These are phyloP conservation scores for Cuculus canorus DNA, from an alignment of 2,797 vertebrate genomes.

Conservation along the genomic window DNA sequence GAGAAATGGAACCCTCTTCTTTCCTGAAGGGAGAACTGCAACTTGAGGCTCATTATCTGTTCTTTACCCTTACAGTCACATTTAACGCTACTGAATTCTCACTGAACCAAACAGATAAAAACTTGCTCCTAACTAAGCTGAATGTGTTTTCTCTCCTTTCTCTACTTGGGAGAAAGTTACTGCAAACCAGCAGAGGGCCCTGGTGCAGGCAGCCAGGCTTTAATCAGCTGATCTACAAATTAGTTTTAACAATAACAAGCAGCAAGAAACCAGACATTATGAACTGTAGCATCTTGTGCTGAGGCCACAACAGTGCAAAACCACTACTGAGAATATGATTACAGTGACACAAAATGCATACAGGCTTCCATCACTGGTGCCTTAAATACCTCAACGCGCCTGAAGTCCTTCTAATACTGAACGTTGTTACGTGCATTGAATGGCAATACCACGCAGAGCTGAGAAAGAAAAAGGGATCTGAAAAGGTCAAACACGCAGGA, in stretches of 20 bases:
- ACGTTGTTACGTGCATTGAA: background rate
- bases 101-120: background rate
- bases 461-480: background rate
- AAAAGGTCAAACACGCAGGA: background rate
- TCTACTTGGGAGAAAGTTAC: background rate
- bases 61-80: background rate
- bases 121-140: background rate
- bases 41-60: background rate
- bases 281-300: background rate
- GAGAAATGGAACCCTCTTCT: background rate
- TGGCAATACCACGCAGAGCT: background rate
- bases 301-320: background rate
- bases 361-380: background rate
- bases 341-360: background rate
- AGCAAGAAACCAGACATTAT: background rate
- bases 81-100: background rate
- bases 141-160: background rate
- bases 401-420: background rate
- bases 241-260: background rate
- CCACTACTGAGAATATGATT: background rate
- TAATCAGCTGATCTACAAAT: background rate
- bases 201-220: background rate
- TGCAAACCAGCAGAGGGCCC: background rate
- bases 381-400: background rate
- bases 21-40: background rate